Evolutionary conservation across 1,140 invertebrate genomes (phyloP), one percentile per base, ranked within the genome.

Genomic region (Cheumatopsyche charites): DNA sequence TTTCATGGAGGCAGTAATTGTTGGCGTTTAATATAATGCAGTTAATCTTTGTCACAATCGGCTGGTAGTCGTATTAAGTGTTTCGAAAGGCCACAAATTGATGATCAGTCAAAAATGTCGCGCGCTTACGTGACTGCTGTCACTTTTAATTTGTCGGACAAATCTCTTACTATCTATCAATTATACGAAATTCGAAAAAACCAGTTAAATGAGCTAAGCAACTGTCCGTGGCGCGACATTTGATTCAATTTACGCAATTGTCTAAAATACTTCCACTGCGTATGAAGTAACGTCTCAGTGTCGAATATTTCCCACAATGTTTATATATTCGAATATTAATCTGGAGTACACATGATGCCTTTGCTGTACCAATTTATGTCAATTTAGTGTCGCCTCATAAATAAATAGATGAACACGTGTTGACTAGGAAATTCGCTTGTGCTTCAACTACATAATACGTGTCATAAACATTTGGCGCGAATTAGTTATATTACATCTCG

Each of bases 11-110:
- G 29, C 55, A 19, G 25, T 19, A 26, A 21, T 58, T 58, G 23
- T 58, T 58, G 25, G 23, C 21, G 7, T 3, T 9, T 58, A 23
- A 58, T n/a, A 58, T 58, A 58, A 58, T 58, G 55, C 55, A 58
- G 55, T 58, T 58, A 58, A 58, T 58, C 55, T 52, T 52, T 52
- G 47, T 52, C 47, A 52, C 19, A 19, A 52, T 52, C 47, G 15
- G 5, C 19, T 3, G 55, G 11, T n/a, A 26, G 55, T 19, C 55
- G 55, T 23, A 25, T 58, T 58, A 26, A 26, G 21, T 25, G 55
- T 58, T 58, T 58, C 55, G 55, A 58, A 58, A 58, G 55, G 55
- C 23, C 55, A 58, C 55, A 58, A 58, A 58, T 58, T 58, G 55
- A 58, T 26, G 19, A 58, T 58, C 55, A 17, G 55, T 58, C 55